Evolutionary conservation across 2,113 vertebrate genomes (phyloP).

Genomic region (Cricetomys ansorgei): DNA sequence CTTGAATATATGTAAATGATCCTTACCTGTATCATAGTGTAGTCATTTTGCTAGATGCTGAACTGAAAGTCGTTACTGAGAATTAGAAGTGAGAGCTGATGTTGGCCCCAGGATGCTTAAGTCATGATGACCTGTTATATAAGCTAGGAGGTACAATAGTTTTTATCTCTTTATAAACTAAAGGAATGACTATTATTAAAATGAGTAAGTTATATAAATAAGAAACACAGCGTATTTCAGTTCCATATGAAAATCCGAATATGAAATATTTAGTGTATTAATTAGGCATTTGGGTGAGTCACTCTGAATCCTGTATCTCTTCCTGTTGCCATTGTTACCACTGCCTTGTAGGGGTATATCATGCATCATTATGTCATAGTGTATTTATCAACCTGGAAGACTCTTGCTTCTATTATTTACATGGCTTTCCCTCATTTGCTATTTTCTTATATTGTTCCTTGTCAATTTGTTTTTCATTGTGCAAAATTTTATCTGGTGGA

Average conservation of each 20-base stretch:
- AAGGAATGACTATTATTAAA: conserved; percentile 52
- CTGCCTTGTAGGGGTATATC: conserved; percentile 66
- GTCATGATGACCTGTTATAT: neutral
- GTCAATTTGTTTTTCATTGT: conserved; percentile 34
- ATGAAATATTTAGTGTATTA: conserved; percentile 6
- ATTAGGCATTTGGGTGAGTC: conserved; percentile 57
- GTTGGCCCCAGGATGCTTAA: neutral
- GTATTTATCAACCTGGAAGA: conserved; percentile 77
- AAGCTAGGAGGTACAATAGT: neutral
- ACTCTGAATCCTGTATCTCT: conserved; percentile 45
- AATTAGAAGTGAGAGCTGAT: neutral
- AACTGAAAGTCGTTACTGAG: neutral
- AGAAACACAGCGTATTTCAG: neutral
- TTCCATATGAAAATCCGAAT: neutral
- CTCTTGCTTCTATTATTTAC: conserved; percentile 82
- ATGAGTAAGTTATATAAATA: conserved; percentile 46
- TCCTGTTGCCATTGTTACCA: conserved; percentile 83
- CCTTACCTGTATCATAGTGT: neutral
- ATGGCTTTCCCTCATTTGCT: conserved; percentile 61
- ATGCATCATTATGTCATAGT: conserved; percentile 73
- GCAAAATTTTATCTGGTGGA: conserved; percentile 44
- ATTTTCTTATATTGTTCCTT: conserved; percentile 33
- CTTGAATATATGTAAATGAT: conserved; percentile 29
- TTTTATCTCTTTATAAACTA: neutral
- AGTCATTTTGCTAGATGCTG: neutral